A percentile compares a stretch with the other conserved stretches of the same genome.
phyloP scores from a whole-genome alignment of 92 coral and sea anemone species.

The Paragorgia papillata region DNA sequence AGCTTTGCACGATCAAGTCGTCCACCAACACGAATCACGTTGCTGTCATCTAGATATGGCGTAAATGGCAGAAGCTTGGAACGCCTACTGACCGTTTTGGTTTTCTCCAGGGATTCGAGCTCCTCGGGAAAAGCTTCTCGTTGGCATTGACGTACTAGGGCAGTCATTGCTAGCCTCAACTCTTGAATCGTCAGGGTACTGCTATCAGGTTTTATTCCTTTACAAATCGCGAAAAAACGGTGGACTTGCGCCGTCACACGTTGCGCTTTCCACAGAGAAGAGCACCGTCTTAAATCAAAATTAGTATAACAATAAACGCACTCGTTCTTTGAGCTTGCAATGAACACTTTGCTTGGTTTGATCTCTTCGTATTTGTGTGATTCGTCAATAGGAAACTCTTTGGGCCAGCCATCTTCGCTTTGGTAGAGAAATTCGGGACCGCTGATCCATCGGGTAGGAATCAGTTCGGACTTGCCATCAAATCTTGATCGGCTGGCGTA shows the following conservation, averaged over 20 bases:
- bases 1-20: slow-evolving; percentile 12
- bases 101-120: slow-evolving; percentile 18
- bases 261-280: slow-evolving; percentile 28
- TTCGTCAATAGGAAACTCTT: background rate
- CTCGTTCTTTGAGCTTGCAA: background rate
- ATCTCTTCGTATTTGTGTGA: background rate
- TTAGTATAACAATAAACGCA: background rate
- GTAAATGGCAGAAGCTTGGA: slow-evolving; percentile 18
- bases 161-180: background rate
- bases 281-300: slow-evolving; percentile 8
- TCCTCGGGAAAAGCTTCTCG: slow-evolving; percentile 20
- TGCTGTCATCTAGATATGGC: slow-evolving; percentile 21
- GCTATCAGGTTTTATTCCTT: background rate
- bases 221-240: slow-evolving; percentile 12
- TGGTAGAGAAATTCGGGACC: slow-evolving; percentile 60
- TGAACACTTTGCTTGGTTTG: slow-evolving; percentile 17
- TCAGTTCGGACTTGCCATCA: slow-evolving; percentile 4
- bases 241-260: slow-evolving; percentile 16
- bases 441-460: slow-evolving; percentile 47
- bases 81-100: background rate
- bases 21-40: slow-evolving; percentile 25
- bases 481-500: slow-evolving; percentile 45
- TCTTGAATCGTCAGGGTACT: slow-evolving; percentile 1
- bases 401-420: slow-evolving; percentile 48
- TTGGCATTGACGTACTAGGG: slow-evolving; percentile 26